Percentiles rank a stretch among this genome's conserved stretches.
Conservation (phyloP, 2,797 vertebrate genomes). For the Enteromius argenteus region DNA sequence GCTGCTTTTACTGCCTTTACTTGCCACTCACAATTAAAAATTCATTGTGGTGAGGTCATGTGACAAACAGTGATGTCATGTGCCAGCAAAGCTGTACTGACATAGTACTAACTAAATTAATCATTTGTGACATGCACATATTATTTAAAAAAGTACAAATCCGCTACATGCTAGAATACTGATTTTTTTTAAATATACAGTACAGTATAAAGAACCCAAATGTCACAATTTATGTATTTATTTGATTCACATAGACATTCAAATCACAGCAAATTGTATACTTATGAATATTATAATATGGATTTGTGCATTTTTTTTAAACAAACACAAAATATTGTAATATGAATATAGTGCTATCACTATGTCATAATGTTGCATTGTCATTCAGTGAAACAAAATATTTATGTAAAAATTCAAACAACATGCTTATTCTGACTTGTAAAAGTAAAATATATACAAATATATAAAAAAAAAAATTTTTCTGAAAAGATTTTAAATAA, state of each 20-base stretch:
- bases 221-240: background rate
- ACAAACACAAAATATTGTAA: background rate
- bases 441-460: too few relatives aligned
- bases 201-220: background rate
- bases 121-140: background rate
- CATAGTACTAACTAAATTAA: background rate
- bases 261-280: background rate
- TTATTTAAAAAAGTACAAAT: background rate
- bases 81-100: background rate
- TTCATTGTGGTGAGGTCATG: background rate
- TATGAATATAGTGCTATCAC: background rate
- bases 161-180: background rate
- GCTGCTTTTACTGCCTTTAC: background rate
- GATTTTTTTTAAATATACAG: too few relatives aligned
- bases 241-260: background rate
- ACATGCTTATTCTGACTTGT: too few relatives aligned
- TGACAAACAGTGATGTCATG: background rate
- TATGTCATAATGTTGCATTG: too few relatives aligned
- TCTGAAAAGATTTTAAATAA: too few relatives aligned
- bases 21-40: too few relatives aligned
- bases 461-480: too few relatives aligned
- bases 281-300: background rate
- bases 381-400: too few relatives aligned
- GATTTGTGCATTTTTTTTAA: background rate
- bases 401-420: too few relatives aligned